A percentile compares a stretch with the other conserved stretches of the same genome.
Evolutionary conservation across 2,113 vertebrate genomes (phyloP).

Genomic region (Elaphurus davidianus): DNA sequence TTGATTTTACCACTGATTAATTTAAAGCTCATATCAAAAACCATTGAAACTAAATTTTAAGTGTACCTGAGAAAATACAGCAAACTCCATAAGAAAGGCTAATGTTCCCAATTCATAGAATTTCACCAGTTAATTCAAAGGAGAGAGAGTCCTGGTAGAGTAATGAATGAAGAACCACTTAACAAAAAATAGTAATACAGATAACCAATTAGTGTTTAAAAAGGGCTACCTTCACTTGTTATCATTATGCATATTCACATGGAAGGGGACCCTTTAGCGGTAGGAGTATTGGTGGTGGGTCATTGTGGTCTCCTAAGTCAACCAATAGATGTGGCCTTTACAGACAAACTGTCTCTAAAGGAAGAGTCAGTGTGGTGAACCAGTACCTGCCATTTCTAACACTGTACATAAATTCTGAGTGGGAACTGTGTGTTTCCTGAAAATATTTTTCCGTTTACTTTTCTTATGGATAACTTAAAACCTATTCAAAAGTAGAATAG

Average conservation of each 20-base stretch:
- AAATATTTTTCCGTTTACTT: not conserved
- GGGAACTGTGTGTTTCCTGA: not conserved
- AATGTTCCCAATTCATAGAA: not conserved
- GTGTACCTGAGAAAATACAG: not conserved
- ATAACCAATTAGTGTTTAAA: not conserved
- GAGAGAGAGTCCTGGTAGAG: not conserved
- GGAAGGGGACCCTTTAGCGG: not conserved
- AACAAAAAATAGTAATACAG: not conserved
- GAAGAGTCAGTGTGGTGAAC: not conserved
- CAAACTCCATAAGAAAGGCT: not conserved
- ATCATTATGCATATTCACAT: not conserved
- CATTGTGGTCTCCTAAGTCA: not conserved
- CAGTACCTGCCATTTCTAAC: not conserved
- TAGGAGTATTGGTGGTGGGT: not conserved
- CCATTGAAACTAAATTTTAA: not conserved
- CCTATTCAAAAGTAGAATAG: not conserved
- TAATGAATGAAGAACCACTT: not conserved
- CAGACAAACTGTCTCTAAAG: not conserved
- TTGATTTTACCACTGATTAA: not conserved
- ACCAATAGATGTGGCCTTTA: not conserved
- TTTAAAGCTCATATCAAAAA: conserved; percentile 24
- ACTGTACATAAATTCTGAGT: too few species aligned
- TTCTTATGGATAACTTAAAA: not conserved
- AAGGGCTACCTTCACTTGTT: not conserved
- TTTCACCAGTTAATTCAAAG: not conserved